phyloP scores from a whole-genome alignment of 2,797 vertebrate species.

The Glossophaga mutica region DNA sequence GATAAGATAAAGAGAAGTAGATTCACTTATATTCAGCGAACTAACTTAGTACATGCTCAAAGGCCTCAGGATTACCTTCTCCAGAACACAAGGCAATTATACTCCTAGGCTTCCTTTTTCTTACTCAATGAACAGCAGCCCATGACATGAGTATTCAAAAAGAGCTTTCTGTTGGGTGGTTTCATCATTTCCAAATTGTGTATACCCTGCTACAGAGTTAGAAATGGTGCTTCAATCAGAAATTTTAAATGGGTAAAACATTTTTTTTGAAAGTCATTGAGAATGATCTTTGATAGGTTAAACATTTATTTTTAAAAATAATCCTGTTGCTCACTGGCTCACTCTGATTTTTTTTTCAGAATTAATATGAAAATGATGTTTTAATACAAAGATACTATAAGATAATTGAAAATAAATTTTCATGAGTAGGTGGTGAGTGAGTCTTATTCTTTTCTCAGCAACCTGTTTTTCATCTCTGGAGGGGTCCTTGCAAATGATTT shows the following conservation, averaged over 20 bases:
- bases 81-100: conserved; percentile 31
- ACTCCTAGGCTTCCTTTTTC: conserved; percentile 10
- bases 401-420: conserved; percentile 49
- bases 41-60: not conserved
- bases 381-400: not conserved
- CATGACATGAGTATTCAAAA: conserved; percentile 40
- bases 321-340: not conserved
- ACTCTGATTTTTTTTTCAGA: conserved; percentile 23
- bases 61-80: not conserved
- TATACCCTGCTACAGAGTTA: not conserved
- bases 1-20: conserved; percentile 40
- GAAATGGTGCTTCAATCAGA: not conserved
- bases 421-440: not conserved
- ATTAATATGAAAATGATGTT: conserved; percentile 2
- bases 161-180: not conserved
- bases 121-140: not conserved
- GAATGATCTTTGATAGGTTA: conserved; percentile 30
- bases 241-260: conserved; percentile 58
- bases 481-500: not conserved
- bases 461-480: not conserved
- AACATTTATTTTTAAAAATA: conserved; percentile 35
- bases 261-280: conserved; percentile 12
- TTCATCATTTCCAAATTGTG: conserved; percentile 50
- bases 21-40: not conserved
- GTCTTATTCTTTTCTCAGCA: not conserved